A percentile compares a stretch with the other conserved stretches of the same genome.
Evolutionary conservation across 2,113 vertebrate genomes (phyloP).

Genomic region (Dasyprocta punctata): DNA sequence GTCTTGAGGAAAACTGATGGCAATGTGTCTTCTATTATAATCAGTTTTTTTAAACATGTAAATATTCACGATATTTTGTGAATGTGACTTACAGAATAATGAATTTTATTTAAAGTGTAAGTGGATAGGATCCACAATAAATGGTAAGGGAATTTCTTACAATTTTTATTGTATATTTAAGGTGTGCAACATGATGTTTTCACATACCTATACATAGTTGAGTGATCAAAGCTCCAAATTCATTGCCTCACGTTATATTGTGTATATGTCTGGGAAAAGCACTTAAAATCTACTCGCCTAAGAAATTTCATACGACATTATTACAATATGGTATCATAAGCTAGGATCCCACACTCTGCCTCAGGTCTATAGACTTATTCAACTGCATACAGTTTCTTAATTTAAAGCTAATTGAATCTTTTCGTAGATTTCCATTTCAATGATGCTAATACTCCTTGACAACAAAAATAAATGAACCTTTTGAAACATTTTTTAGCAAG

Average conservation of each 20-base stretch:
- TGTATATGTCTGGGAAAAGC: not conserved
- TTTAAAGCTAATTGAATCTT: not conserved
- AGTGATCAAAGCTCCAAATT: not conserved
- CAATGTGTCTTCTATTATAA: not conserved
- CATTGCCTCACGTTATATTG: not conserved
- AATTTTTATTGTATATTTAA: not conserved
- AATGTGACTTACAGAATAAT: not conserved
- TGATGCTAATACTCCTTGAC: too few relatives aligned
- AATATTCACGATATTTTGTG: not conserved
- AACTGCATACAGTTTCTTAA: not conserved
- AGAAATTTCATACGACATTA: not conserved
- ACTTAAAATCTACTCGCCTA: not conserved
- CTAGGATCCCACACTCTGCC: not conserved
- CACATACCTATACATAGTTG: not conserved
- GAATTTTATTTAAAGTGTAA: not conserved
- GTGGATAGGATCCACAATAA: not conserved
- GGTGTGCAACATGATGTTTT: not conserved
- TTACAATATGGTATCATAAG: not conserved
- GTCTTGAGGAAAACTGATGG: not conserved
- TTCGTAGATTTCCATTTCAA: not conserved
- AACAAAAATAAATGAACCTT: not conserved
- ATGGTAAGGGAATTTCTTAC: too few relatives aligned
- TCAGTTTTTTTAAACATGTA: not conserved
- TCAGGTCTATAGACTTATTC: not conserved
- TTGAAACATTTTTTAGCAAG: not conserved